These are phyloP conservation scores for Sparus aurata DNA, from an alignment of 2,797 vertebrate genomes.

Conservation along the genomic window DNA sequence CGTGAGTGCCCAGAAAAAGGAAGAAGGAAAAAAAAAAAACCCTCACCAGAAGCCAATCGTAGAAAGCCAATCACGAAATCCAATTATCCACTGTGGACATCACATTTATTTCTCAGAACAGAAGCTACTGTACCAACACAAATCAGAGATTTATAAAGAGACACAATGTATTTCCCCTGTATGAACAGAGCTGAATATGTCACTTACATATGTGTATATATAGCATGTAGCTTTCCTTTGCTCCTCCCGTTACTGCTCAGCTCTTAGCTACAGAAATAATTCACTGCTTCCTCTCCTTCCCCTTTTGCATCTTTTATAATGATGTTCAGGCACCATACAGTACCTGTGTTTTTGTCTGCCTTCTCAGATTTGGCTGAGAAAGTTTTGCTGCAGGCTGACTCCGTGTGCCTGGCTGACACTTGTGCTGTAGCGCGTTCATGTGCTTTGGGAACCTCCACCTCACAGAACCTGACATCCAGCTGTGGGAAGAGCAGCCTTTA, in stretches of 20 bases:
- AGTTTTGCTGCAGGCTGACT: slow-evolving; percentile 54
- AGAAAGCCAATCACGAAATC: background rate
- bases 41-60: background rate
- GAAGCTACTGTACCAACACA: background rate
- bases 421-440: slow-evolving; percentile 41
- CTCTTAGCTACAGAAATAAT: slow-evolving; percentile 28
- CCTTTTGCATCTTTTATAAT: slow-evolving; percentile 42
- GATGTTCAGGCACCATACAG: slow-evolving; percentile 32
- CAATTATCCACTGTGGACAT: background rate
- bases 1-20: background rate
- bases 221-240: slow-evolving; percentile 17
- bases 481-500: slow-evolving; percentile 38
- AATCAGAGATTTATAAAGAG: slow-evolving; percentile 2
- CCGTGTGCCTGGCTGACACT: slow-evolving; percentile 40
- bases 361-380: slow-evolving; percentile 40
- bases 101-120: slow-evolving; percentile 9
- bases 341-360: slow-evolving; percentile 47
- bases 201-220: slow-evolving; percentile 12
- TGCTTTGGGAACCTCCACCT: slow-evolving; percentile 38
- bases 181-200: slow-evolving; percentile 14
- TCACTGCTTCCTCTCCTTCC: slow-evolving; percentile 13
- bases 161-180: background rate
- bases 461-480: slow-evolving; percentile 58
- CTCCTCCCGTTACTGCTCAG: slow-evolving; percentile 18
- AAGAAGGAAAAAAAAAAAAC: background rate